Evolutionary conservation across 2,113 vertebrate genomes (phyloP).

Genomic region (Indicator maculatus): DNA sequence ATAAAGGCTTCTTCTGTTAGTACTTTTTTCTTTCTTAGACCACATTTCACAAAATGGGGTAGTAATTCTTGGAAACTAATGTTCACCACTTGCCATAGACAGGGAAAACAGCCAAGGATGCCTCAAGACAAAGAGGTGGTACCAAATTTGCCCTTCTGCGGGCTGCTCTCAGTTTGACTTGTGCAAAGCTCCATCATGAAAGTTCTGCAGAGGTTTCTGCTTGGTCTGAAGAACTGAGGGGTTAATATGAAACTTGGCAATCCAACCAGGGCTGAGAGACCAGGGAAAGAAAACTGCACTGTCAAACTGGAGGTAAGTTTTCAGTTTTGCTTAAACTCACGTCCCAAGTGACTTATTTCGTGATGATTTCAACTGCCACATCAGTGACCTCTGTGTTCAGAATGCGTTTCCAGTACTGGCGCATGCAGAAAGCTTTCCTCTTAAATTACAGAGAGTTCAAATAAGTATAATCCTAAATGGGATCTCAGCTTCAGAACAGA

Average conservation of each 20-base stretch:
- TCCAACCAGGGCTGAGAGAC: neutral
- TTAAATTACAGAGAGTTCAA: constrained; percentile 65
- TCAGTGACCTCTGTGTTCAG: constrained; percentile 53
- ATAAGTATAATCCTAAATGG: constrained; percentile 38
- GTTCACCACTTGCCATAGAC: neutral
- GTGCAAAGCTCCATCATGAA: neutral
- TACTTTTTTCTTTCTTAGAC: neutral
- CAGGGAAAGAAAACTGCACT: neutral
- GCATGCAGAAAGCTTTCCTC: constrained; percentile 43
- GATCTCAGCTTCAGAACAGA: constrained; percentile 59
- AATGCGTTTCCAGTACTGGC: constrained; percentile 46
- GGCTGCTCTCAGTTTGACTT: neutral
- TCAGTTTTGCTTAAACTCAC: constrained; percentile 25
- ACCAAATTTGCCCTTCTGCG: neutral
- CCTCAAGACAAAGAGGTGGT: neutral
- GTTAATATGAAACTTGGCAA: constrained; percentile 2
- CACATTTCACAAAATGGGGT: neutral
- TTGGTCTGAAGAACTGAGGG: neutral
- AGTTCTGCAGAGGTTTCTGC: neutral
- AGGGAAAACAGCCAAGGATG: neutral
- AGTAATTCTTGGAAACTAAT: neutral
- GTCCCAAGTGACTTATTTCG: constrained; percentile 47
- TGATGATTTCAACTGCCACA: constrained; percentile 57
- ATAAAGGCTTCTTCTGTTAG: neutral
- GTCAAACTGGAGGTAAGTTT: constrained; percentile 38